Evolutionary conservation across 2,888 invertebrate genomes (phyloP), one percentile per base, ranked within the genome.

Genomic region (Megamerina dolium): DNA sequence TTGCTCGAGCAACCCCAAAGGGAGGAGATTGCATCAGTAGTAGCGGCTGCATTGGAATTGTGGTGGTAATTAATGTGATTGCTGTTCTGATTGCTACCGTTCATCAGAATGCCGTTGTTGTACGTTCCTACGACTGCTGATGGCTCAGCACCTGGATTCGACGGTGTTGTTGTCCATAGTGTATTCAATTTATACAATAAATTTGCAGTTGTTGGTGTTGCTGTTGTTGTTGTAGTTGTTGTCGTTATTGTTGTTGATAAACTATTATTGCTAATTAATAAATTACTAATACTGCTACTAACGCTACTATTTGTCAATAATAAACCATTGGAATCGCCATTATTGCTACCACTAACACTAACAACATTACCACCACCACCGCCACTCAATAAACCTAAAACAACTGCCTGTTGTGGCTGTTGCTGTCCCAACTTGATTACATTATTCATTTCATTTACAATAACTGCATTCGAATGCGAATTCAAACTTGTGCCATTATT

Each of bases 241-340:
- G 44, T 23, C 51, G 55, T 38, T 53, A 51, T 36, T 43, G 51
- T 33, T 45, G 43, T 33, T 45, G 48, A 38, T 45, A 45, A 23
- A 49, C 20, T 29, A 64, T 66, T 67, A 58, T 65, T 63, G 59
- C 62, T 64, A 65, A 58, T 62, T 57, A 64, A 58, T 60, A 64
- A 58, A 56, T 64, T 66, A 62, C 57, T 61, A 63, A 58, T 65
- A 63, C 63, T 64, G 64, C 58, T 63, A 55, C 52, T 55, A 49
- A 50, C 55, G 53, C 53, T 59, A 45, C 43, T 59, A 44, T 52
- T 57, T 47, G 37, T 43, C 42, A n/a, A n/a, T n/a, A 47, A 30
- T 42, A 44, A 45, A 48, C 27, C 33, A 48, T 57, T 59, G 53
- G 60, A 56, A 55, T 60, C 60, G 48, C 56, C 60, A 39, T 26